Base-by-base conservation (phyloP, 2,888 invertebrate species). In the Lissocephala sabroskyi region DNA sequence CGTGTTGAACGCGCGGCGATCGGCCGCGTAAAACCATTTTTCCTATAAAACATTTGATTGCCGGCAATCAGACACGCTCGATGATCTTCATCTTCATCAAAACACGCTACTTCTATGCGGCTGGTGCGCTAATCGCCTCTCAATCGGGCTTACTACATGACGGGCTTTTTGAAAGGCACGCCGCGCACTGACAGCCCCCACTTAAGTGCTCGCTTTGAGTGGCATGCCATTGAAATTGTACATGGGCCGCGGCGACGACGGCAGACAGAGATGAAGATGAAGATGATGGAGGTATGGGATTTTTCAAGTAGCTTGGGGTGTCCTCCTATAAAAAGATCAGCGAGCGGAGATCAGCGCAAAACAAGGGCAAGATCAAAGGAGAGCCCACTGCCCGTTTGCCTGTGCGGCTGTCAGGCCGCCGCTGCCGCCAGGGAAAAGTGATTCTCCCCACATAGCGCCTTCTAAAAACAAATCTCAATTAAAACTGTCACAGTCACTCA, bases 401-500 rank as follows among this genome's bases (percentile, higher is more conserved):
- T 43, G 43, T 4, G 28, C 26, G 46, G 26, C 32, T 26, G 29
- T 51, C 45, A 48, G 44, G 19, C 23, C 39, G 45, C 45, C 3
- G 7, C 18, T 29, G 19, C 23, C 43, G 51, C 43, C 44, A 45
- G 50, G 32, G 63, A 48, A 59, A 59, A 52, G 19, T 19, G 41
- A 14, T 26, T 23, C 2, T 49, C 54, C 42, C 51, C 36, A 45
- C 18, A 43, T 58, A 60, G 62, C 46, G 41, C 28, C 54, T 43
- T 45, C 33, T 45, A 59, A 39, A 57, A 62, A 68, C 64, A 75
- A 77, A 75, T 73, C 64, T 79, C 75, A 79, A 79, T 78, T 79
- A 75, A 65, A 79, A 65, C 79, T 79, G 80, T 80, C 80, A 80
- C 62, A 66, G 64, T 73, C 65, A 73, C 66, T 73, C 65, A 77